Conservation (phyloP, 2,113 vertebrate species). For the Pelvicachromis taeniatus region DNA sequence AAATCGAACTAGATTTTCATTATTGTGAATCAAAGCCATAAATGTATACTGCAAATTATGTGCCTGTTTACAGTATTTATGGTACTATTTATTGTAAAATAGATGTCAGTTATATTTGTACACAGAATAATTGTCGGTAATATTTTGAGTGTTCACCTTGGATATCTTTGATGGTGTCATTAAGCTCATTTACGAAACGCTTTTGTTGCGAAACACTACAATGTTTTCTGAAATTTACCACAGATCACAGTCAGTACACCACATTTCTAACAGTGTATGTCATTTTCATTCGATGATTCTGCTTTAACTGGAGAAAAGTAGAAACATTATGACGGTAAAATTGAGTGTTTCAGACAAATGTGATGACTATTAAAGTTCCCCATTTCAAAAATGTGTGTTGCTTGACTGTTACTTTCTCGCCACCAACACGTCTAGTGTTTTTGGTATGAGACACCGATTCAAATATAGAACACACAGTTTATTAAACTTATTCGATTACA, state of each 20-base stretch:
- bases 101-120: background rate
- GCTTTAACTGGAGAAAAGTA: background rate
- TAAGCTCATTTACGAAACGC: background rate
- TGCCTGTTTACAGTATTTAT: constrained; percentile 19
- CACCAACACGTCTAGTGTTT: background rate
- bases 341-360: background rate
- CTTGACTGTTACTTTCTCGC: background rate
- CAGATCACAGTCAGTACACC: background rate
- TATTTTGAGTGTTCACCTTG: background rate
- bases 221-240: background rate
- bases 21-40: background rate
- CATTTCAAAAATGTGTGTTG: background rate
- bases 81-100: constrained; percentile 2
- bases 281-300: background rate
- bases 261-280: background rate
- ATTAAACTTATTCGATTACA: background rate
- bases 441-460: background rate
- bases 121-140: background rate
- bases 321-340: background rate
- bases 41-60: constrained; percentile 1
- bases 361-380: background rate
- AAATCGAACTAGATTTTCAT: background rate
- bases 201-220: background rate
- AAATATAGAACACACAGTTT: background rate
- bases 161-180: background rate